Base-by-base conservation (phyloP, 2,888 invertebrate genomes). In the Synergus umbraculus region DNA sequence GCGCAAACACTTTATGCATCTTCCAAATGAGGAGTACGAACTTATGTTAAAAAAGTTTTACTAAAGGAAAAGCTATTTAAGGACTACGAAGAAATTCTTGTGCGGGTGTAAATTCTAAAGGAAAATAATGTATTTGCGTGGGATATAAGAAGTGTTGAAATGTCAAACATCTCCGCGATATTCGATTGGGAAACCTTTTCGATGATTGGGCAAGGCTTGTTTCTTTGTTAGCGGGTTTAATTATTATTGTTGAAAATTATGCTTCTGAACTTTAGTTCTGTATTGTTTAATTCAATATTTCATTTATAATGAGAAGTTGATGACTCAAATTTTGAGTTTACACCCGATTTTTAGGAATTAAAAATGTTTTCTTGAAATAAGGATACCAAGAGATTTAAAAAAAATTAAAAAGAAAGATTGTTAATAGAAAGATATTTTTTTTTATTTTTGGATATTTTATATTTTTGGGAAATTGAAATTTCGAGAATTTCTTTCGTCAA, bases 71-170 rank as follows among this genome's bases (percentile, higher is more conserved):
- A n/a, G 18, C 43, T 8, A 69, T 60, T 60, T 60, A 22, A 60
- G 60, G 22, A 12, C 43, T 44, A 18, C 9, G 13, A 69, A 69
- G 13, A 49, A 29, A 46, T 69, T 66, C 41, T 43, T n/a, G 9
- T 66, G 43, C 66, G 15, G 18, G 69, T 49, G 49, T 69, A 46
- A 54, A 73, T 73, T 54, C 37, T 73, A 9, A 49, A 22, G 15
- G 15, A 73, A 46, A 46, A 49, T 49, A 73, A 73, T 73, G 37
- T 29, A 49, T 73, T 73, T 37, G 49, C 73, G 73, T 73, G 54
- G 73, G 73, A 73, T 54, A 73, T 73, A 54, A 73, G 49, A 49
- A 49, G 44, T 73, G 73, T 73, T 73, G 73, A 73, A 73, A 73
- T 73, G 49, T 73, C 54, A 73, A 73, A 73, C 54, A 73, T 73